These are phyloP conservation scores for Prosopocoilus inquinatus DNA, from an alignment of 2,888 invertebrate species.

Conservation along the genomic window DNA sequence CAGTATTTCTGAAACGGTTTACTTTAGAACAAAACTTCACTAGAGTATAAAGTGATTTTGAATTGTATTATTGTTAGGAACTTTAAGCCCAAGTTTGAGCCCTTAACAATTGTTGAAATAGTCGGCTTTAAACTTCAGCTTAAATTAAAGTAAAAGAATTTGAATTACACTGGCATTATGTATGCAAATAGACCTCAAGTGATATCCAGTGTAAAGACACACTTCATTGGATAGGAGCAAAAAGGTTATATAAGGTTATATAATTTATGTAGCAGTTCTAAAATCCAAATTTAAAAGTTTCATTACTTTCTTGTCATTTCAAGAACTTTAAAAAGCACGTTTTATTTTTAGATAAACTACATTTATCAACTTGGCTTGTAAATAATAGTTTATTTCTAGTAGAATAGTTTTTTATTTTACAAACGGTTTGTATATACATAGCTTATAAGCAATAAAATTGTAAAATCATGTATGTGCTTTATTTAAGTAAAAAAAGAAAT, in stretches of 20 bases:
- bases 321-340: neutral
- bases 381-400: conserved; percentile 12
- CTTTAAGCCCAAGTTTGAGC: no score
- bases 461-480: conserved; percentile 5
- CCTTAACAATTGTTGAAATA: no score
- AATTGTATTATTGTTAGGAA: no score
- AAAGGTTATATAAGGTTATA: no score
- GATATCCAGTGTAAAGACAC: no score
- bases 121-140: no score
- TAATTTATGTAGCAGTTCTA: neutral
- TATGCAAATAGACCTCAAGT: no score
- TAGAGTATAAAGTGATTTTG: no score
- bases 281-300: conserved; percentile 6
- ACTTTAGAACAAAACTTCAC: no score
- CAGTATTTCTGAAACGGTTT: no score
- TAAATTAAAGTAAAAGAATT: conserved; percentile 2
- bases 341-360: conserved; percentile 11
- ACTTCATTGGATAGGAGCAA: no score
- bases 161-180: no score
- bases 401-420: conserved; percentile 17
- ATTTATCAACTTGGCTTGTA: conserved; percentile 13
- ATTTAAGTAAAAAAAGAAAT: conserved; percentile 2
- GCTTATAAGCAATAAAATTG: conserved; percentile 17
- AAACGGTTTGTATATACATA: conserved; percentile 16
- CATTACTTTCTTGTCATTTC: neutral